These are phyloP conservation scores for Caretta caretta DNA, from an alignment of 2,113 vertebrate genomes.

Conservation along the genomic window DNA sequence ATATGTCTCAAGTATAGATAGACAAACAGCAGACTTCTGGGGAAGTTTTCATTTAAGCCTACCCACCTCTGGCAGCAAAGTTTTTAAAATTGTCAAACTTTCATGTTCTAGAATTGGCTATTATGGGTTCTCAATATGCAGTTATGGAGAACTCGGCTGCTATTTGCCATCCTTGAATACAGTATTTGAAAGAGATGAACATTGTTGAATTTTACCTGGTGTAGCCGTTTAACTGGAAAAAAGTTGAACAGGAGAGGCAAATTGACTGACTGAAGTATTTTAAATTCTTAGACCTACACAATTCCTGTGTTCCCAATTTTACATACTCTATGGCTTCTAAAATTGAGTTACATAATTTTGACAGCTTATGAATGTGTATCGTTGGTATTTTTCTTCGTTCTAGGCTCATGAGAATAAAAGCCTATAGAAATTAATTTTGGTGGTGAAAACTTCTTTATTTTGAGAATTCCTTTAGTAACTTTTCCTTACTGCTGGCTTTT, in stretches of 20 bases:
- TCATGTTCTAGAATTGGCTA: background rate
- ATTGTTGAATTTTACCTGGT: background rate
- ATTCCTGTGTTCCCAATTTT: background rate
- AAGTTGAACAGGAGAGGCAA: background rate
- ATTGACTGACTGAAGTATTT: background rate
- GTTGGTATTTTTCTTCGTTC: rapidly evolving
- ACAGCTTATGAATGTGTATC: background rate
- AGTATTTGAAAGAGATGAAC: background rate
- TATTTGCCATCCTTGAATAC: background rate
- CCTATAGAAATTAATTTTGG: background rate
- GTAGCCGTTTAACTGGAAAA: background rate
- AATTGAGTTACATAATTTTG: background rate
- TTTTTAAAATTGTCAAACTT: background rate
- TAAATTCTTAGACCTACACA: background rate
- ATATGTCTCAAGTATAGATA: background rate
- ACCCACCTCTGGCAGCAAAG: slow-evolving; percentile 27
- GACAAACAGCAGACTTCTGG: background rate
- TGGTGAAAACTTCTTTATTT: background rate
- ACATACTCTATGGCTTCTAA: background rate
- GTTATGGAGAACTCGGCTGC: background rate
- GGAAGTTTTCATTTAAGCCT: background rate
- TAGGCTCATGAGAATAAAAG: background rate
- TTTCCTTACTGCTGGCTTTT: background rate
- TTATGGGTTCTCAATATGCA: background rate
- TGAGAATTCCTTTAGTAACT: background rate